Evolutionary conservation across 2,888 invertebrate genomes (phyloP).

Genomic region (Archips crataeganus): DNA sequence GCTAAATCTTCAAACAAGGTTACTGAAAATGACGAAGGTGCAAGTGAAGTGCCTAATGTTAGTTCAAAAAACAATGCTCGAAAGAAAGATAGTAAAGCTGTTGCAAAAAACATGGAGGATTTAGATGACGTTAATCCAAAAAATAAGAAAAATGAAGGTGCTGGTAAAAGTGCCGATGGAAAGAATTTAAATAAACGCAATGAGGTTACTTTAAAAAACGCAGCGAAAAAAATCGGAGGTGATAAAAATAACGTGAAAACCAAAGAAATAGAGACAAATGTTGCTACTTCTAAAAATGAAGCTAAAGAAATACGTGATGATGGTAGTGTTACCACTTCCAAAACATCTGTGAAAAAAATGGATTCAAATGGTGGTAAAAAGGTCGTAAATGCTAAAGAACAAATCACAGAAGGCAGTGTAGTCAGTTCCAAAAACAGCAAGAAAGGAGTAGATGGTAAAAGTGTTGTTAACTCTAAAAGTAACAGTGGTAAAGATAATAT

Average conservation of each 20-base stretch:
- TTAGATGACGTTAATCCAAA: neutral
- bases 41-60: neutral
- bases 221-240: neutral
- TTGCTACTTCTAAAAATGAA: slow-evolving; percentile 14
- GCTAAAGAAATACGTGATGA: slow-evolving; percentile 23
- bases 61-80: neutral
- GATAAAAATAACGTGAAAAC: neutral
- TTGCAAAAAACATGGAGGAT: neutral
- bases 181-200: slow-evolving; percentile 1
- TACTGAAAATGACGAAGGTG: neutral
- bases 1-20: neutral
- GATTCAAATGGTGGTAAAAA: neutral
- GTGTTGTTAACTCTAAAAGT: slow-evolving; percentile 20
- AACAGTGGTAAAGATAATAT: slow-evolving; percentile 30
- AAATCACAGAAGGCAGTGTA: neutral
- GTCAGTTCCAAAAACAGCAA: slow-evolving; percentile 35
- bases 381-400: neutral
- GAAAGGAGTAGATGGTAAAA: slow-evolving; percentile 35
- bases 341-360: neutral
- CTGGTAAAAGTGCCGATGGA: neutral
- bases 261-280: neutral
- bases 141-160: neutral
- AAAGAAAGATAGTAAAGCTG: neutral
- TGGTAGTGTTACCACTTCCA: neutral
- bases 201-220: neutral